Evolutionary conservation across 2,113 vertebrate genomes (phyloP), one percentile per base, ranked within the genome.

Genomic region (Amblyornis subalaris): DNA sequence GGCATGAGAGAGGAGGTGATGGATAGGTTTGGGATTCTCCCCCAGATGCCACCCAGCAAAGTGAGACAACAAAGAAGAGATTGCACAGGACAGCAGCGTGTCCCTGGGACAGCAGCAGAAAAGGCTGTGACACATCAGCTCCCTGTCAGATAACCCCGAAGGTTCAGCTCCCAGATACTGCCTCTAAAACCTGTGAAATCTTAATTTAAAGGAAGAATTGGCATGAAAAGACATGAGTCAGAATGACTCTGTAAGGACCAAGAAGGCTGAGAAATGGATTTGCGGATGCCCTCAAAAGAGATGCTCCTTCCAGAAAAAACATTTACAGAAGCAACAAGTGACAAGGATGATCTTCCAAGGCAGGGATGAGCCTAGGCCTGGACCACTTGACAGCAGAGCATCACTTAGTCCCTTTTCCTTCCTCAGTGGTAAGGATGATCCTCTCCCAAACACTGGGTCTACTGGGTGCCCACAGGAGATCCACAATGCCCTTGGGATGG

Each of bases 141-240:
- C 73, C 69, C 54, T 4, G 2, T 19, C 77, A 73, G 65, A 24
- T 29, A 93, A 81, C 55, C 26, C 48, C 3, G 2, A 24, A 35
- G 48, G 44, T 47, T 91, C 61, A 58, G 48, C 29, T 89, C 40
- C 20, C 51, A 53, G 48, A 44, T 12, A n/a, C 14, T 58, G 88
- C 64, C 62, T 25, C 18, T 25, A 57, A 94, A 89, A 78, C n/a
- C 79, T 47, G 61, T 51, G 83, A 85, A 85, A 90, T 78, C 79
- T 31, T 65, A 16, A 74, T 85, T 91, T 54, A 74, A 51, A 78
- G 29, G 81, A 35, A 87, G 35, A 88, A 91, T 16, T 10, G 24
- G 44, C 85, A 79, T 42, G 73, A 81, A 84, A 48, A 81, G 40
- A 48, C 1, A 0, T 0, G 10, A 88, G 38, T 38, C 15, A 62